Conservation (phyloP, 1,140 invertebrate genomes). For the Hermetia illucens region DNA sequence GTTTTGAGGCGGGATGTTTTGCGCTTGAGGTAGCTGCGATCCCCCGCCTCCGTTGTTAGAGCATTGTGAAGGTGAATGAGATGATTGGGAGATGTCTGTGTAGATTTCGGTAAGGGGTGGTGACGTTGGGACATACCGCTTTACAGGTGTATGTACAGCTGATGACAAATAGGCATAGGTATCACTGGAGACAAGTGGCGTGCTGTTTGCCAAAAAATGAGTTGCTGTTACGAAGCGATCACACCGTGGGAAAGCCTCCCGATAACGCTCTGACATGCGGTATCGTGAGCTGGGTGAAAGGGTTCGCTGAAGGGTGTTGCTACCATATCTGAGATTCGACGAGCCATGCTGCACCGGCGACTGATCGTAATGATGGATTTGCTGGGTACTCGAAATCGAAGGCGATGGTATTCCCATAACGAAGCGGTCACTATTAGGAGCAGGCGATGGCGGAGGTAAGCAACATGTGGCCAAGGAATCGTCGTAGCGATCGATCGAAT, state of each 20-base stretch:
- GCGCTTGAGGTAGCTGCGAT: constrained; percentile 2
- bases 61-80: too few relatives aligned
- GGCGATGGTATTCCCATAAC: constrained; percentile 7
- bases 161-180: constrained; percentile 22
- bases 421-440: constrained; percentile 21
- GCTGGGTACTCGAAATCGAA: too few relatives aligned
- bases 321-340: too few relatives aligned
- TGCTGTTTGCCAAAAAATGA: constrained; percentile 7
- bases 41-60: too few relatives aligned
- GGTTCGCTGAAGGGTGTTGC: constrained; percentile 9
- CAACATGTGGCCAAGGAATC: constrained; percentile 13
- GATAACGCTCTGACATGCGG: constrained; percentile 16
- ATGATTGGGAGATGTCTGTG: constrained; percentile 6
- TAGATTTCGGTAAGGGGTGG: constrained; percentile 18
- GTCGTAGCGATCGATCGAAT: constrained; percentile 17
- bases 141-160: constrained; percentile 27
- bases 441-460: constrained; percentile 27
- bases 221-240: constrained; percentile 9
- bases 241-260: constrained; percentile 12
- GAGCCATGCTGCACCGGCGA: too few relatives aligned
- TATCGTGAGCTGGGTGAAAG: constrained; percentile 20
- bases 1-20: constrained; percentile 10
- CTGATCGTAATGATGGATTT: too few relatives aligned
- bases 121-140: constrained; percentile 28
- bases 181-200: constrained; percentile 12